Evolutionary conservation across 92 coral and sea anemone species (phyloP), one percentile per base, ranked within the genome.

Genomic region (Palythoa grandis): DNA sequence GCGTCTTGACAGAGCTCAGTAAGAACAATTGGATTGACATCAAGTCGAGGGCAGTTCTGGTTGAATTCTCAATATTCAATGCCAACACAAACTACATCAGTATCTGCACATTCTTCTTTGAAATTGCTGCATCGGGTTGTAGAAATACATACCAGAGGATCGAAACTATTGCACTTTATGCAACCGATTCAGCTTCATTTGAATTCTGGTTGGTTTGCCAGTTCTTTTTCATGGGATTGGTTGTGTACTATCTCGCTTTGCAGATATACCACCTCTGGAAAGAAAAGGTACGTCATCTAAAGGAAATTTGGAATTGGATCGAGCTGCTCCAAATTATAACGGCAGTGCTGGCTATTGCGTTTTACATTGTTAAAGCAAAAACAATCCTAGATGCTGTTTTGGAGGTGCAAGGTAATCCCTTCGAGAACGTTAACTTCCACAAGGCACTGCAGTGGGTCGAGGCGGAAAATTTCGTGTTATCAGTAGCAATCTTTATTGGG

Each of bases 21-120:
- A 11, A 9, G 8, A 58, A 87, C 58, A 52, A 54, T 7, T 95
- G 98, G 98, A 71, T 95, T 15, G 96, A 93, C 71, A 86, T 75
- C 1, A 85, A 89, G 63, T 88, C 98, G 37, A 87, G 98, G 40
- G 98, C 90, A 4, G 78, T 95, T 7, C 16, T 95, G 40, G 74
- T 93, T 7, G 97, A 95, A 72, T 91, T 95, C 82, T 70, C 87
- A 15, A 70, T 93, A 47, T 95, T 93, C 65, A 95, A 93, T 78
- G 85, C 92, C 7, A 94, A 90, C 57, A 92, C 98, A 11, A 93
- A 93, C 15, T 91, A 90, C 66, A 29, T 94, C n/a, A 93, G 92
- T 52, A 71, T 88, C 11, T 89, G 90, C 2, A 93, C 92, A 7
- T 91, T 86, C 37, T 89, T 83, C 69, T 93, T 86, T 68, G 98